Conservation (phyloP, 2,797 vertebrate species). For the Spinus pinus region DNA sequence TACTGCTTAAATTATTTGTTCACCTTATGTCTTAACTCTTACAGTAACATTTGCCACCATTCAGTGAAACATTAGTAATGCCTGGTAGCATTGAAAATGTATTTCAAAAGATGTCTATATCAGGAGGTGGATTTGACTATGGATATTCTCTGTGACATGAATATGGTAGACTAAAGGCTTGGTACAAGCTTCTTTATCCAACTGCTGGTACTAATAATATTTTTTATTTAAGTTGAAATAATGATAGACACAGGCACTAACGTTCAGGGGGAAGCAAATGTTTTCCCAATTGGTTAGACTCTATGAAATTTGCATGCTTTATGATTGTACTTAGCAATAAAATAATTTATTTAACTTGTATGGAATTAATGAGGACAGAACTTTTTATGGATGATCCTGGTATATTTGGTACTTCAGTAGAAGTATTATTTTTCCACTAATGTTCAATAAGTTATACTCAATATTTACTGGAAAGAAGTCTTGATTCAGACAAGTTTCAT, state of each 20-base stretch:
- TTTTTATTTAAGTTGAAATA: background rate
- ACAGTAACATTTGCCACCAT: background rate
- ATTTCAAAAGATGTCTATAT: background rate
- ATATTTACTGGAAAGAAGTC: background rate
- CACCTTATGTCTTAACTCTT: background rate
- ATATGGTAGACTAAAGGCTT: background rate
- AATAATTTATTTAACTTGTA: background rate
- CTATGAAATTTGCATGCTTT: background rate
- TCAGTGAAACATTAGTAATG: background rate
- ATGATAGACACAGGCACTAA: background rate
- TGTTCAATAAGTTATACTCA: background rate
- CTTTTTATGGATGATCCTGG: background rate
- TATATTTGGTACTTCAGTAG: background rate
- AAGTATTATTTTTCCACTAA: background rate
- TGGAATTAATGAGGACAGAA: background rate
- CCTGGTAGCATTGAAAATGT: background rate
- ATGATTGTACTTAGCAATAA: background rate
- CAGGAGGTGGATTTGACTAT: background rate
- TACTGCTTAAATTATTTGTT: background rate
- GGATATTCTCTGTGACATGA: background rate
- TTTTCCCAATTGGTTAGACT: background rate
- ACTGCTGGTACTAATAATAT: background rate
- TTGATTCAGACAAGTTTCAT: background rate
- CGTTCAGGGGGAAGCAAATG: background rate
- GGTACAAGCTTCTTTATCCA: background rate